Conservation (phyloP, 1,140 invertebrate genomes). For the Panagrolaimus sp. region DNA sequence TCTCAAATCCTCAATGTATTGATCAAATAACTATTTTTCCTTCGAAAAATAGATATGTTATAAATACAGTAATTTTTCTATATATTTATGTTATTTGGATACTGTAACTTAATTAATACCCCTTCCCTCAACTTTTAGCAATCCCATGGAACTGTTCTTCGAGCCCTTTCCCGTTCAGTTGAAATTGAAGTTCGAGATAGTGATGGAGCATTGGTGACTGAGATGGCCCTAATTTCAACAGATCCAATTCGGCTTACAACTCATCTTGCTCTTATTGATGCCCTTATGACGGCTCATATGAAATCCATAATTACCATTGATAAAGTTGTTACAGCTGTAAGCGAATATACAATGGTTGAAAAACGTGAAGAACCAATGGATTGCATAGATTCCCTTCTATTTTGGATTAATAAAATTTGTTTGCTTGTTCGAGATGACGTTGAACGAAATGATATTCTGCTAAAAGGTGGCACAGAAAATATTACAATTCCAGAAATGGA, state of each 20-base stretch:
- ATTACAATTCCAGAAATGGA: conserved; percentile 62
- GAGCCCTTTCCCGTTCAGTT: conserved; percentile 77
- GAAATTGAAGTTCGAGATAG: conserved; percentile 80
- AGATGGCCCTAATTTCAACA: conserved; percentile 89
- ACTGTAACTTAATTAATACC: background rate
- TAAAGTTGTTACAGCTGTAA: conserved; percentile 76
- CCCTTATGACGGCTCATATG: conserved; percentile 87
- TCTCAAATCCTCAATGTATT: no score
- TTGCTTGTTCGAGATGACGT: conserved; percentile 58
- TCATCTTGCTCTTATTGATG: conserved; percentile 92
- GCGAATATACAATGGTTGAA: conserved; percentile 62
- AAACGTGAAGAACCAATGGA: conserved; percentile 67
- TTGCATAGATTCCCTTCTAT: conserved; percentile 76
- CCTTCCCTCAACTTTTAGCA: conserved; percentile 32
- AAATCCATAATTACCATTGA: conserved; percentile 85
- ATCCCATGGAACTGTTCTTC: conserved; percentile 73
- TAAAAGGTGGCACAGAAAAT: conserved; percentile 29
- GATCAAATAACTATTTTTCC: no score
- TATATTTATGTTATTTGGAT: conserved; percentile 7
- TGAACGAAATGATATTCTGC: conserved; percentile 40
- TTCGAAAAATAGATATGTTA: no score
- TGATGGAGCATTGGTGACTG: conserved; percentile 79
- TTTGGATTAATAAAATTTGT: conserved; percentile 59
- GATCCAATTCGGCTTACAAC: conserved; percentile 87
- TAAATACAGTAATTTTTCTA: background rate